Evolutionary conservation across 2,888 invertebrate genomes (phyloP), one percentile per base, ranked within the genome.

Genomic region (Spatulosminthurus flaviceps): DNA sequence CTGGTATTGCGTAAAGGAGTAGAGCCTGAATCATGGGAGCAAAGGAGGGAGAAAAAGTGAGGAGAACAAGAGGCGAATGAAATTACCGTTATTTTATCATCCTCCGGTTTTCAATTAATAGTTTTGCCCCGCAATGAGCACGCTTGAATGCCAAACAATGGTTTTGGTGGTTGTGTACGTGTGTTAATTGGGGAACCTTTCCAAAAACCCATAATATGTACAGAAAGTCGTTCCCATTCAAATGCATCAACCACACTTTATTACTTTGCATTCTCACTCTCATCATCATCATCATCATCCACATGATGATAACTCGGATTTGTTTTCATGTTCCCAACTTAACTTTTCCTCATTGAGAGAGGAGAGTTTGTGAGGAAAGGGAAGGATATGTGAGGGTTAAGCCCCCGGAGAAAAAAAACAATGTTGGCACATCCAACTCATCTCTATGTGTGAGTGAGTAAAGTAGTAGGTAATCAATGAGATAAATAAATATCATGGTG

Each of bases 21-120:
- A n/a, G n/a, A n/a, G n/a, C n/a, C n/a, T n/a, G n/a, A n/a, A n/a
- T n/a, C n/a, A n/a, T n/a, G 41, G 41, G 41, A 41, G 41, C 13
- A 41, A 9, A 41, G 41, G 7, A n/a, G n/a, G n/a, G n/a, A n/a
- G n/a, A 51, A 51, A 51, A 51, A 51, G 51, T 51, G 51, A 51
- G n/a, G 51, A 51, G 9, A 51, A 51, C 7, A 51, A 51, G 51
- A 9, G 9, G 2, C 7, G 16, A 51, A n/a, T 51, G 51, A 51
- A 51, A 51, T 51, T 51, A 51, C 51, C 5, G 9, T 51, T 51
- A 51, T 51, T 51, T 51, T 51, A 51, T 51, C 51, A 42, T 42
- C 42, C 42, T 71, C 24, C 16, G 2, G 73, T 64, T 69, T 76
- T 76, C 76, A 76, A 76, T 76, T 76, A 76, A 66, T 76, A 76